Base-by-base conservation (phyloP, 2,797 vertebrate genomes). In the Spinus olivaceus region DNA sequence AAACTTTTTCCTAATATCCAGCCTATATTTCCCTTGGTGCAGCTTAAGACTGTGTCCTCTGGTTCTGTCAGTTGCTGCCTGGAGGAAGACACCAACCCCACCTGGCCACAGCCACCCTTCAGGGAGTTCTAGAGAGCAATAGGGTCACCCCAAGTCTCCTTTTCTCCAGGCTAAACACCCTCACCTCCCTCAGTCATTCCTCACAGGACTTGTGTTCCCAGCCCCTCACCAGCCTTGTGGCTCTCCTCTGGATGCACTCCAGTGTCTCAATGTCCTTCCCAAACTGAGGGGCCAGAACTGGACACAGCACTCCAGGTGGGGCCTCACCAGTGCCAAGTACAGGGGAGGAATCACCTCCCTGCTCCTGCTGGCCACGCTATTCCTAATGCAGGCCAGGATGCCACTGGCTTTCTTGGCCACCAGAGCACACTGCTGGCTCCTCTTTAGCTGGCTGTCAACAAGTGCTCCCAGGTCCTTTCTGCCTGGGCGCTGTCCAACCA, bases 211-310 rank as follows among this genome's bases (percentile, higher is more conserved):
- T 56, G 14, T 10, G 21, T 56, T 56, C 53, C 53, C 3, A 5
- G 14, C 9, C 32, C 32, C 53, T 33, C 32, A 33, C 21, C 21
- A 33, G 21, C 32, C 21, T 56, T 0, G 0, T 33, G 15, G 32
- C 9, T 6, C 32, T n/a, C 53, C 53, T 56, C 32, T 54, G 32
- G 32, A 54, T 2, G 3, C 0, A 1, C 32, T 56, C 21, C 3
- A 56, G 14, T 2, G 0, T 56, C 21, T 33, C 53, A 23, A 23
- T 0, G 3, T 56, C 32, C 53, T 56, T 56, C 32, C 53, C 32
- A 56, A 23, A 15, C 32, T 56, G 14, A 33, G 21, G 53, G 21
- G 3, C 21, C 53, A 15, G n/a, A 33, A 2, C 53, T 15, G 32
- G 14, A 16, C 14, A 33, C n/a, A 56, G 53, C 21, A 33, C 53